Evolutionary conservation across 2,113 vertebrate genomes (phyloP).

Genomic region (Chascanopsetta lugubris): DNA sequence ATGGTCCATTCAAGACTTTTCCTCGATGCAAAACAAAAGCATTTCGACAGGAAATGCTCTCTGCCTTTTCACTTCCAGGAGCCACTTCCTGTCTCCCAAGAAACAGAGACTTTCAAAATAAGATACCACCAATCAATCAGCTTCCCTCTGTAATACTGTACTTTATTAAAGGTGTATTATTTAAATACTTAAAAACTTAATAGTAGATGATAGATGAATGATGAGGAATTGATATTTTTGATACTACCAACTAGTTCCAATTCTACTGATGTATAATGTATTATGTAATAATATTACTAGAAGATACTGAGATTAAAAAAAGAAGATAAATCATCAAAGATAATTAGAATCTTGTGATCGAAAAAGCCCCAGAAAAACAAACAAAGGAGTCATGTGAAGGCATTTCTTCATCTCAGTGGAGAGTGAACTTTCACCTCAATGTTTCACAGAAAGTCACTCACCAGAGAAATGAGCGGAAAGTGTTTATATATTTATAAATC

Average conservation of each 20-base stretch:
- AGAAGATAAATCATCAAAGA: neutral
- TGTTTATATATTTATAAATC: too few species aligned
- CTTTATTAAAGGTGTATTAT: neutral
- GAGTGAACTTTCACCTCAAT: too few species aligned
- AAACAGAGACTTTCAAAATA: constrained; percentile 28
- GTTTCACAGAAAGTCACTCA: too few species aligned
- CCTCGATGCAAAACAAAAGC: too few species aligned
- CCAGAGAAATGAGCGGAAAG: too few species aligned
- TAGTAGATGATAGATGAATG: too few species aligned
- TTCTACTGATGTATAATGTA: neutral
- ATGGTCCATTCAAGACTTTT: too few species aligned
- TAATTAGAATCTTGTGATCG: neutral
- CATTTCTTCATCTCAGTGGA: neutral
- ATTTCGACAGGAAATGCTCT: constrained; percentile 8
- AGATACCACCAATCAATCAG: neutral
- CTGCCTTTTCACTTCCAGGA: neutral
- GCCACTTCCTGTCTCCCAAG: constrained; percentile 32
- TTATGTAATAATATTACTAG: neutral
- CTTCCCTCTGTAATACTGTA: neutral
- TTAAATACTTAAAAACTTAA: too few species aligned
- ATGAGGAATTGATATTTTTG: too few species aligned
- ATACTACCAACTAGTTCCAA: too few species aligned
- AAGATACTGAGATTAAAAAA: neutral
- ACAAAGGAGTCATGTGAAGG: neutral
- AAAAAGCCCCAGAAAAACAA: too few species aligned